phyloP scores from a whole-genome alignment of 2,797 vertebrate genomes.

The Tachyglossus aculeatus region DNA sequence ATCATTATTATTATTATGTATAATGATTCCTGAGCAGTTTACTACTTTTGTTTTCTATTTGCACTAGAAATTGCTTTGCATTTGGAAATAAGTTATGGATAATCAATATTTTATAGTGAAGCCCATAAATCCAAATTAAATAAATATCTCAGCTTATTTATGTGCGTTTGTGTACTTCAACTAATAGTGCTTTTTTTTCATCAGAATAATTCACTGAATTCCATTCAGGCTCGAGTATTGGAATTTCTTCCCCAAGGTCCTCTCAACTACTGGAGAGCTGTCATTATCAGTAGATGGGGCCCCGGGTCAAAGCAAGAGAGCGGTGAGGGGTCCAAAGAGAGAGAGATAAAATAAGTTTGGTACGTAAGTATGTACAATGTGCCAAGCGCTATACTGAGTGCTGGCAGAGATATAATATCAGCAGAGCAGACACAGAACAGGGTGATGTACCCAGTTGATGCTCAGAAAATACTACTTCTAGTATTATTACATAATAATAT shows the following conservation, averaged over 20 bases:
- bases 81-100: constrained; percentile 40
- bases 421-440: too few relatives aligned
- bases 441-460: too few relatives aligned
- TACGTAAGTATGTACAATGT: too few relatives aligned
- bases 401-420: too few relatives aligned
- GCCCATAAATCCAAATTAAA: constrained; percentile 59
- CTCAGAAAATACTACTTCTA: too few relatives aligned
- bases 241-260: constrained; percentile 26
- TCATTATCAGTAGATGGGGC: not conserved
- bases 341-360: too few relatives aligned
- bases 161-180: constrained; percentile 47
- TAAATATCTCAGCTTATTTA: constrained; percentile 49
- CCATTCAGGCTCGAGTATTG: constrained; percentile 17
- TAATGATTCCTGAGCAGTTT: constrained; percentile 12
- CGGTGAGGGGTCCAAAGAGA: too few relatives aligned
- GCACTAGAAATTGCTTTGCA: constrained; percentile 39
- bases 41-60: constrained; percentile 30
- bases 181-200: constrained; percentile 48
- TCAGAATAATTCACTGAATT: constrained; percentile 59
- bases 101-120: constrained; percentile 60
- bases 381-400: too few relatives aligned
- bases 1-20: too few relatives aligned
- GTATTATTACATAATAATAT: too few relatives aligned
- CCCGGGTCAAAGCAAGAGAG: too few relatives aligned
- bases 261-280: not conserved